These are phyloP conservation scores for Steinernema hermaphroditum DNA, from an alignment of 2,888 invertebrate genomes.

Conservation along the genomic window DNA sequence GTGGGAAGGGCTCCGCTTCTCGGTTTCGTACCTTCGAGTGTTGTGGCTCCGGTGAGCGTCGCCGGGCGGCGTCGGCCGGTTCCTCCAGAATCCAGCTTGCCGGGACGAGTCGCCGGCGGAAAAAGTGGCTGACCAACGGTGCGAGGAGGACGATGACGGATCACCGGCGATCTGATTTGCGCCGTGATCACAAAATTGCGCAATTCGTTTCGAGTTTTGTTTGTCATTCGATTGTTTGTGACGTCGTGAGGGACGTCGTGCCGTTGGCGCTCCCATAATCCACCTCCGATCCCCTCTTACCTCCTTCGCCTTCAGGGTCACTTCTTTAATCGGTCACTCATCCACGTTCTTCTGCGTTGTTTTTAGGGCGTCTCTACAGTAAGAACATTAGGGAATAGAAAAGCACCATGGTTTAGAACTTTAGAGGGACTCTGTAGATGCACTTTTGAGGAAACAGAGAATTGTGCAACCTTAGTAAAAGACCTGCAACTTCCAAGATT, in stretches of 20 bases:
- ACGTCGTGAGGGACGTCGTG: neutral
- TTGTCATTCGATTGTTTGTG: conserved; percentile 11
- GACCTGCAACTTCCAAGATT: too few species aligned
- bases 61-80: neutral
- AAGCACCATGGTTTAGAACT: too few species aligned
- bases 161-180: conserved; percentile 8
- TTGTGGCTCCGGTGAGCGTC: neutral
- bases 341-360: too few species aligned
- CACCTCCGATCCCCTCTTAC: neutral
- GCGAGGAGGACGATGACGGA: conserved; percentile 27
- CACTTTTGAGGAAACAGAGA: too few species aligned
- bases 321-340: conserved; percentile 12
- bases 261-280: neutral
- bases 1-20: neutral
- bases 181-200: conserved; percentile 22
- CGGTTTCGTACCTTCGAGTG: neutral
- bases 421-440: too few species aligned
- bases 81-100: conserved; percentile 7
- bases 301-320: conserved; percentile 6
- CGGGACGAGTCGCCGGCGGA: neutral
- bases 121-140: neutral
- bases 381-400: too few species aligned
- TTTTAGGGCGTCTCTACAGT: too few species aligned
- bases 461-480: too few species aligned
- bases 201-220: conserved; percentile 26